phyloP scores from a whole-genome alignment of 2,113 vertebrate genomes.

The Misgurnus mizolepis region DNA sequence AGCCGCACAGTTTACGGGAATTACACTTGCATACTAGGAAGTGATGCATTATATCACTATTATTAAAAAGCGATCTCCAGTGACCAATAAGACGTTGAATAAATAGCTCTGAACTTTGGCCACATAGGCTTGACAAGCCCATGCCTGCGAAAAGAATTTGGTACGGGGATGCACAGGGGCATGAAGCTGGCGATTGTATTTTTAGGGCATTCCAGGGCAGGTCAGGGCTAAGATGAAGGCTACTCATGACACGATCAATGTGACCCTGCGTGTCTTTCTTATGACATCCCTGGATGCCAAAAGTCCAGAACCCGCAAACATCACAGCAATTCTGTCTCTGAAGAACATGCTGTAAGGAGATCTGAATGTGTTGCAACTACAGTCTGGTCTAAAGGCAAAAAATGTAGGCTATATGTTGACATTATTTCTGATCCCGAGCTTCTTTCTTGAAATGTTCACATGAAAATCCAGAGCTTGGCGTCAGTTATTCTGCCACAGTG shows the following conservation, averaged over 20 bases:
- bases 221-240: constrained; percentile 33
- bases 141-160: neutral
- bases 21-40: neutral
- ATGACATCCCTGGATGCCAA: neutral
- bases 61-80: too few relatives aligned
- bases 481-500: constrained; percentile 1
- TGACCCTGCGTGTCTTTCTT: neutral
- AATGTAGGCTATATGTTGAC: neutral
- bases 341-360: constrained; percentile 16
- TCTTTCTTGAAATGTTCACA: neutral
- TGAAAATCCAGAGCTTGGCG: neutral
- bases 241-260: constrained; percentile 5
- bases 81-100: neutral
- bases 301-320: constrained; percentile 30
- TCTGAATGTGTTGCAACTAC: neutral
- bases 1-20: neutral
- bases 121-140: neutral
- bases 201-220: constrained; percentile 54
- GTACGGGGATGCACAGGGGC: constrained; percentile 36
- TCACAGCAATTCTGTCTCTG: constrained; percentile 21
- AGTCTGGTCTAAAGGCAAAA: neutral
- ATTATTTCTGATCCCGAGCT: neutral
- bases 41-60: too few relatives aligned
- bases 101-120: neutral
- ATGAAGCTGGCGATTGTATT: constrained; percentile 40